A percentile compares a stretch with the other conserved stretches of the same genome.
These are phyloP conservation scores for Tor tambroides DNA, from an alignment of 2,113 vertebrate species.

Conservation along the genomic window DNA sequence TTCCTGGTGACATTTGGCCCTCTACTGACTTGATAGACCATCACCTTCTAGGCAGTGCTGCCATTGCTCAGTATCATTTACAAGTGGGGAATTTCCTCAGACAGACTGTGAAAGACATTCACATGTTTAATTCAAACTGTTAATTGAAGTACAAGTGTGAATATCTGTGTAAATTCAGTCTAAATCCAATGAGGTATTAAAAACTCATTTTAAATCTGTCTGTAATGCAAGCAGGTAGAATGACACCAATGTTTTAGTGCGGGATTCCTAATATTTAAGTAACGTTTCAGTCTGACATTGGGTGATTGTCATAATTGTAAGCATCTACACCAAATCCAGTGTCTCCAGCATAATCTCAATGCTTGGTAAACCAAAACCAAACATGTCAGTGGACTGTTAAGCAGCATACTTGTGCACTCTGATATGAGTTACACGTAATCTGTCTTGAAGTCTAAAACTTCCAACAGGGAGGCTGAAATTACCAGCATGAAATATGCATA, in stretches of 20 bases:
- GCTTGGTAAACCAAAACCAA: neutral
- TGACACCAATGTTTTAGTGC: neutral
- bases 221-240: neutral
- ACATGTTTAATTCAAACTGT: neutral
- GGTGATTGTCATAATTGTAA: neutral
- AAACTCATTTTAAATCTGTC: neutral
- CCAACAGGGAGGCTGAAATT: constrained; percentile 53
- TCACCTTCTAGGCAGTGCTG: constrained; percentile 24
- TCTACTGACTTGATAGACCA: constrained; percentile 33
- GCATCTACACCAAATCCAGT: neutral
- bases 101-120: neutral
- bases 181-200: neutral
- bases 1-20: constrained; percentile 46
- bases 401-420: constrained; percentile 1
- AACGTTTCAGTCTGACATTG: neutral
- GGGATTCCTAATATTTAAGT: neutral
- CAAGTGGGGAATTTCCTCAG: neutral
- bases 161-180: neutral
- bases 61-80: constrained; percentile 43
- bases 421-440: neutral
- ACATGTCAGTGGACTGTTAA: neutral
- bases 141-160: neutral
- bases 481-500: constrained; percentile 58
- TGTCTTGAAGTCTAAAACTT: constrained; percentile 51
- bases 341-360: neutral